Conservation (phyloP, 2,113 vertebrate species). For the Amazona vittata region DNA sequence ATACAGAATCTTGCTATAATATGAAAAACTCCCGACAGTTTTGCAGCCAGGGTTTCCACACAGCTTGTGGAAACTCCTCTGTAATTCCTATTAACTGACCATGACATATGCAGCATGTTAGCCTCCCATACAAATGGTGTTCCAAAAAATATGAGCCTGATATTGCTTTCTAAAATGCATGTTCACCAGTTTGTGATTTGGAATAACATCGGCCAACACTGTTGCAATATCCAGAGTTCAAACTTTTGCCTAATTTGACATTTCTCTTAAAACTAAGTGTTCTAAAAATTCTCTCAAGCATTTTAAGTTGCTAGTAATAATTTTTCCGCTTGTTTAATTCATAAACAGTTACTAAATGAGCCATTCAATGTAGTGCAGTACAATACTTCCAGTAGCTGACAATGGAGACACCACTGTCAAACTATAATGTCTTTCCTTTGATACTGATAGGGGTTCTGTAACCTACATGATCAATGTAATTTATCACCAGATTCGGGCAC, state of each 20-base stretch:
- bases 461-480: conserved; percentile 63
- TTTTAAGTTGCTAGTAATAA: conserved; percentile 33
- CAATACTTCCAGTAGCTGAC: conserved; percentile 57
- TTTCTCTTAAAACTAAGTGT: not conserved
- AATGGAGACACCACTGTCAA: conserved; percentile 55
- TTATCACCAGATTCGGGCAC: conserved; percentile 55
- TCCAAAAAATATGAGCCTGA: not conserved
- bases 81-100: not conserved
- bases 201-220: not conserved
- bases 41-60: conserved; percentile 9
- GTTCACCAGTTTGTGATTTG: not conserved
- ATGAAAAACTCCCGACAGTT: not conserved
- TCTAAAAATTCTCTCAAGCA: conserved; percentile 22
- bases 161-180: not conserved
- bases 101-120: not conserved
- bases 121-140: not conserved
- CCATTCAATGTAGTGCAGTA: not conserved
- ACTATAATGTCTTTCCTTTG: conserved; percentile 65
- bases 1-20: not conserved
- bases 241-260: not conserved
- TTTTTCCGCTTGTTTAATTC: conserved; percentile 62
- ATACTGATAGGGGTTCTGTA: conserved; percentile 63
- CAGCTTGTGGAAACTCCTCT: not conserved
- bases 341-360: conserved; percentile 63
- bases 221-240: not conserved